A percentile compares a stretch with the other conserved stretches of the same genome.
phyloP scores from a whole-genome alignment of 2,113 vertebrate species.

The Eubucco bourcierii region DNA sequence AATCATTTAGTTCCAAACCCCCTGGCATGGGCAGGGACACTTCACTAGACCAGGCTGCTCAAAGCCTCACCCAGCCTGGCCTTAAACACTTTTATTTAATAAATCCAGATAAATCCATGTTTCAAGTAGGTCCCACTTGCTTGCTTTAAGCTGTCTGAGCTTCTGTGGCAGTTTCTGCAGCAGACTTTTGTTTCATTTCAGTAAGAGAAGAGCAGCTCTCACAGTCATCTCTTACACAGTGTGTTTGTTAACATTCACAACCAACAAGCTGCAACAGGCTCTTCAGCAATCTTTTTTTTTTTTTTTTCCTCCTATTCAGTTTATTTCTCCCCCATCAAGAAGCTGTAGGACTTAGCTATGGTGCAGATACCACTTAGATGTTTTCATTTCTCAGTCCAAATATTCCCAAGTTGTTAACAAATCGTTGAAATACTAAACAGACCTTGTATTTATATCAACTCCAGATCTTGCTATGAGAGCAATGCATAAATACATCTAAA shows the following conservation, averaged over 20 bases:
- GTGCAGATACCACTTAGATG: background rate
- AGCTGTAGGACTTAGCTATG: background rate
- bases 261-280: background rate
- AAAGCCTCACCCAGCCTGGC: background rate
- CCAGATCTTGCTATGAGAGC: background rate
- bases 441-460: background rate
- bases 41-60: background rate
- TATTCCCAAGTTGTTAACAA: background rate
- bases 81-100: background rate
- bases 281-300: background rate
- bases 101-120: background rate
- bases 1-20: too few relatives aligned
- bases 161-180: background rate
- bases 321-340: background rate
- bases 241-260: background rate
- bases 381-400: background rate
- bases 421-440: background rate
- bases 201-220: background rate
- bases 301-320: background rate
- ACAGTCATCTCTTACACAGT: background rate
- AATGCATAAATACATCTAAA: background rate
- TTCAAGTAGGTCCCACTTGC: background rate
- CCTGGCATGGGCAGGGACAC: too few relatives aligned
- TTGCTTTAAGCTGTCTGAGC: background rate
- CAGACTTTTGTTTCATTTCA: background rate